Conservation (phyloP, 2,113 vertebrate species). For the Hippocampus abdominalis region DNA sequence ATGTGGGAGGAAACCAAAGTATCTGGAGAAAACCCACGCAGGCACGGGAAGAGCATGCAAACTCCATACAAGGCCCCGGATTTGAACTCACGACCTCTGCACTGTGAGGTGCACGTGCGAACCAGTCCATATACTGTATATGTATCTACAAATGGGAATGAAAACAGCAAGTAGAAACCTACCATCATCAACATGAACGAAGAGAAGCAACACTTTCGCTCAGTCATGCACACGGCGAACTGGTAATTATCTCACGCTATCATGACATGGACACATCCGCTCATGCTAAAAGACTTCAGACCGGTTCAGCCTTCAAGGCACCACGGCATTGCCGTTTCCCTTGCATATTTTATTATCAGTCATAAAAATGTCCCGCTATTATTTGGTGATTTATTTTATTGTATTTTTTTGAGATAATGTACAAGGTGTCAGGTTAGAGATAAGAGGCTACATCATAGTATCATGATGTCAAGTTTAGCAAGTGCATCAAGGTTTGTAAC, state of each 20-base stretch:
- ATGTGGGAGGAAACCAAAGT: too few relatives aligned
- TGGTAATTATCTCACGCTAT: not conserved
- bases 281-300: not conserved
- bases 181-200: not conserved
- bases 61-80: too few relatives aligned
- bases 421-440: not conserved
- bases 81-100: too few relatives aligned
- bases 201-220: not conserved
- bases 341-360: not conserved
- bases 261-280: not conserved
- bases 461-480: not conserved
- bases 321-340: not conserved
- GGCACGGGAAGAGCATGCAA: too few relatives aligned
- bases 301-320: not conserved
- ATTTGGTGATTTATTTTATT: not conserved
- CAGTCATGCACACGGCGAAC: not conserved
- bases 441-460: not conserved
- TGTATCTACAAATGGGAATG: not conserved
- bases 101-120: too few relatives aligned
- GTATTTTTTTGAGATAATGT: not conserved
- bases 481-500: not conserved
- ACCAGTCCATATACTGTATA: not conserved
- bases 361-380: not conserved
- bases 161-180: not conserved
- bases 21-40: too few relatives aligned